phyloP scores from a whole-genome alignment of 2,797 vertebrate genomes.

The Cyprinella venusta region DNA sequence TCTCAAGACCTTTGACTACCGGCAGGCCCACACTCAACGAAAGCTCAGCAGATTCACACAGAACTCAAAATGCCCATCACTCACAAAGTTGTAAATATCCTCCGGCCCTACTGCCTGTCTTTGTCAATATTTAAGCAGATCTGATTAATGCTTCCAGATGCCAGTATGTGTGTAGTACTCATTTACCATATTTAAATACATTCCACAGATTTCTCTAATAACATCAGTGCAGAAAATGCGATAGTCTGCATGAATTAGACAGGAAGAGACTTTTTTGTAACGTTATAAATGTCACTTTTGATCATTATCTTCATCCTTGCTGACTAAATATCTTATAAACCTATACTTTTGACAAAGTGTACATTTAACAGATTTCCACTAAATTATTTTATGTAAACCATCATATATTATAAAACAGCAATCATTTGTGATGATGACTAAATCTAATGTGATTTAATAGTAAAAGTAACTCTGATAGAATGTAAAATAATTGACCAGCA shows the following conservation, averaged over 20 bases:
- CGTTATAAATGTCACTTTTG: background rate
- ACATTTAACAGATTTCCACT: background rate
- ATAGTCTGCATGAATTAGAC: background rate
- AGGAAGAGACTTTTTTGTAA: background rate
- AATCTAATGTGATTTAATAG: background rate
- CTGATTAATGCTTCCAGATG: background rate
- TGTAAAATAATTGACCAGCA: background rate
- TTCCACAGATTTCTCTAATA: background rate
- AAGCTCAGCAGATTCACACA: slow-evolving; percentile 10
- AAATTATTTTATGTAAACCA: background rate
- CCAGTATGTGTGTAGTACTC: background rate
- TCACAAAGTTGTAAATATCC: slow-evolving; percentile 24
- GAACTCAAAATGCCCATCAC: background rate
- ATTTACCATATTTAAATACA: background rate
- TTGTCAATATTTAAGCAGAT: slow-evolving; percentile 10
- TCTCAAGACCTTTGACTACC: background rate
- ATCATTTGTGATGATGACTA: background rate
- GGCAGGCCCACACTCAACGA: background rate
- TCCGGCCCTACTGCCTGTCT: background rate
- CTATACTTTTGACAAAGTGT: background rate
- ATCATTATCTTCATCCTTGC: background rate
- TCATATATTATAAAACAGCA: background rate
- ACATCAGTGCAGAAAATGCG: background rate
- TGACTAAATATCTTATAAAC: background rate
- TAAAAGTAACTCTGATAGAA: background rate